phyloP scores from a whole-genome alignment of 2,113 vertebrate genomes.

The Helogale parvula region DNA sequence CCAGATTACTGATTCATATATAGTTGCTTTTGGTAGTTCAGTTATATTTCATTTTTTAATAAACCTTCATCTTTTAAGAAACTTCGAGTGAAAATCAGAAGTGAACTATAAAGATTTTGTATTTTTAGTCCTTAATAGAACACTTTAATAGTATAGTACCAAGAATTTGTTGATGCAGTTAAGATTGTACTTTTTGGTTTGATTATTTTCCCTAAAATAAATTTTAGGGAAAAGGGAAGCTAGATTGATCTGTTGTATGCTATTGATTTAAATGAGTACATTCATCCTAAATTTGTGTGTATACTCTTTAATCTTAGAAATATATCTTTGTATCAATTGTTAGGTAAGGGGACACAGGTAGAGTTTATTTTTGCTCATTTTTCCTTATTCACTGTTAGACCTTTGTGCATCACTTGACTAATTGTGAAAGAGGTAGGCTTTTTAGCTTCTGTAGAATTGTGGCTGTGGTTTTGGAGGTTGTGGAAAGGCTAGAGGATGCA shows the following conservation, averaged over 20 bases:
- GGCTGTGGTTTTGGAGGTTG: conserved; percentile 19
- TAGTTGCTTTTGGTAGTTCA: conserved; percentile 17
- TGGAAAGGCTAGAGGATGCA: not conserved
- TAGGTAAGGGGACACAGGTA: conserved; percentile 5
- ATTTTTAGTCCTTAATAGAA: conserved; percentile 33
- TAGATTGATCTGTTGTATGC: conserved; percentile 7
- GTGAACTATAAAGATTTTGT: not conserved
- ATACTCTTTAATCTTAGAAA: conserved; percentile 37
- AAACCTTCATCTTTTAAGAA: not conserved
- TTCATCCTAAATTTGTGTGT: not conserved
- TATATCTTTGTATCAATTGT: not conserved
- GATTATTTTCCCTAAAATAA: not conserved
- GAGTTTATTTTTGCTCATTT: not conserved
- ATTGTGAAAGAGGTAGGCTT: not conserved
- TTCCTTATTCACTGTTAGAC: conserved; percentile 21
- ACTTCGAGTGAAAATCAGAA: not conserved
- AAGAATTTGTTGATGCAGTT: not conserved
- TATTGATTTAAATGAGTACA: conserved; percentile 32
- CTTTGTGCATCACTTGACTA: conserved; percentile 20
- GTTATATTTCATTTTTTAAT: conserved; percentile 12
- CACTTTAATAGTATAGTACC: conserved; percentile 17
- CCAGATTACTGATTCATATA: conserved; percentile 15
- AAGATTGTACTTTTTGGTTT: conserved; percentile 40
- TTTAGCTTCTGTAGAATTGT: conserved; percentile 11
- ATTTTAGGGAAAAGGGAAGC: conserved; percentile 30